phyloP scores from a whole-genome alignment of 1,140 invertebrate genomes.

The Bacillus rossius region DNA sequence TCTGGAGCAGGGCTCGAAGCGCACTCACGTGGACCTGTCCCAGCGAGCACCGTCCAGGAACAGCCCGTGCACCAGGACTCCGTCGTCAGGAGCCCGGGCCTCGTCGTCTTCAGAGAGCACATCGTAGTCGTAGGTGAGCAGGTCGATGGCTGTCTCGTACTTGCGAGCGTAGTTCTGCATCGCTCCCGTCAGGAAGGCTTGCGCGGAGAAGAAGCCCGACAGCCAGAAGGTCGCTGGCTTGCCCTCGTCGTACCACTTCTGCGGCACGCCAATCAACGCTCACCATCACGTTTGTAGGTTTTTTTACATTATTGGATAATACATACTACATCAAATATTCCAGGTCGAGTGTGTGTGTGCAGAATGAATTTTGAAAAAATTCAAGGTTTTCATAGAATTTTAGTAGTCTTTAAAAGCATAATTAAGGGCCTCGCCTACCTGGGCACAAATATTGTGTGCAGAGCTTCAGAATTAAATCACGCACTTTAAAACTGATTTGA shows the following conservation, averaged over 20 bases:
- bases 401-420: no score
- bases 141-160: slow-evolving; percentile 86
- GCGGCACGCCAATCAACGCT: background rate
- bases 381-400: no score
- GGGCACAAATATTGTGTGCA: no score
- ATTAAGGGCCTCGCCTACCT: no score
- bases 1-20: no score
- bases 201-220: slow-evolving; percentile 93
- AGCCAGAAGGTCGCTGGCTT: slow-evolving; percentile 84
- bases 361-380: no score
- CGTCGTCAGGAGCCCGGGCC: slow-evolving; percentile 60
- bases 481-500: no score
- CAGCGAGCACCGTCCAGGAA: slow-evolving; percentile 86
- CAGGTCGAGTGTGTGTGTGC: no score
- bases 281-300: no score
- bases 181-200: slow-evolving; percentile 91
- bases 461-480: no score
- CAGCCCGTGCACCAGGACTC: slow-evolving; percentile 78
- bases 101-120: slow-evolving; percentile 43
- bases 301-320: no score
- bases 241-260: slow-evolving; percentile 65
- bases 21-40: slow-evolving; percentile 49
- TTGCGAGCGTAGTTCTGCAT: slow-evolving; percentile 92
- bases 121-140: slow-evolving; percentile 78
- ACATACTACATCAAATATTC: no score